Evolutionary conservation across 2,888 invertebrate species (phyloP).

Genomic region (Leucozona laternaria): DNA sequence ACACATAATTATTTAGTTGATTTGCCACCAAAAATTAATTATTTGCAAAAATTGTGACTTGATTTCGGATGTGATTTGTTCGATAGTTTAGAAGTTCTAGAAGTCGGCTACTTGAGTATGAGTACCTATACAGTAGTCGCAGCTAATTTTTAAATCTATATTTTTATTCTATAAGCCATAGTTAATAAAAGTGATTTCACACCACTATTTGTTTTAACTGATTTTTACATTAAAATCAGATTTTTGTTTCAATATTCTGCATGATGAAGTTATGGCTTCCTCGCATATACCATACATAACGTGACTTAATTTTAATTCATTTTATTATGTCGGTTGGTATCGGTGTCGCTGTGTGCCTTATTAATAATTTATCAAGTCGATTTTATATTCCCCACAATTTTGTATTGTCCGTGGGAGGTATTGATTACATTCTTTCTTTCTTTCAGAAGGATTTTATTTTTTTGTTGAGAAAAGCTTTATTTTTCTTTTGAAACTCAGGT

Average conservation of each 20-base stretch:
- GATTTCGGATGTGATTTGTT: too few relatives aligned
- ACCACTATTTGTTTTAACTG: too few relatives aligned
- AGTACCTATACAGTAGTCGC: too few relatives aligned
- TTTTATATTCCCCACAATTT: conserved; percentile 1
- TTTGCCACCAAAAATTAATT: too few relatives aligned
- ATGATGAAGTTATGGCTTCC: background rate
- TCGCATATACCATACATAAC: background rate
- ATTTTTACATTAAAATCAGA: background rate
- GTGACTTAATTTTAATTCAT: conserved; percentile 11
- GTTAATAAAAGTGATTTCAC: too few relatives aligned
- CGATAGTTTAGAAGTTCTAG: too few relatives aligned
- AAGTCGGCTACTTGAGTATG: too few relatives aligned
- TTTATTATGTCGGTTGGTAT: background rate
- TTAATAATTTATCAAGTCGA: background rate
- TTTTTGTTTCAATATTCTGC: background rate
- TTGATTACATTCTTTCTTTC: background rate
- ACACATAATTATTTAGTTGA: too few relatives aligned
- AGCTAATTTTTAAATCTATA: too few relatives aligned
- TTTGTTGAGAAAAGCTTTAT: background rate
- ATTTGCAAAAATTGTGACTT: too few relatives aligned
- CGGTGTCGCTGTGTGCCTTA: too few relatives aligned
- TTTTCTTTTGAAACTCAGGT: background rate
- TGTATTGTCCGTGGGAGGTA: background rate
- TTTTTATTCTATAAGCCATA: too few relatives aligned
- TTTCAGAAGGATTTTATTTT: background rate